Base-by-base conservation (phyloP, 2,113 vertebrate genomes). In the Meleagris gallopavo region DNA sequence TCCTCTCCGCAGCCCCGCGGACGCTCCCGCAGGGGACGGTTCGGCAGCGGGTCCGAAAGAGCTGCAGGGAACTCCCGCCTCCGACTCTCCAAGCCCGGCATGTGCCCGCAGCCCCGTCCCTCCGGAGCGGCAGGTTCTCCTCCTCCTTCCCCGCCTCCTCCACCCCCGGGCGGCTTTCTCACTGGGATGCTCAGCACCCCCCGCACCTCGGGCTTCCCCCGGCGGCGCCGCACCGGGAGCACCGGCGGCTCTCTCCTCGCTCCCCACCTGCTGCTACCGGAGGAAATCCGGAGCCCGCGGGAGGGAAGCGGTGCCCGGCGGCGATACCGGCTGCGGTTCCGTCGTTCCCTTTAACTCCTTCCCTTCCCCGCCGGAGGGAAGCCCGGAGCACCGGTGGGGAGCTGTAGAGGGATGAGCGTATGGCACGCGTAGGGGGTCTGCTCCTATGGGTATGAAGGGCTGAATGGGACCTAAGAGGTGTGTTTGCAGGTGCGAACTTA, bases 121-220 rank as follows among this genome's bases (percentile, higher is more conserved):
- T 73, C 67, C 29, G 19, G 75, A 83, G 90, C 0, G 38, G 90
- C 95, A 91, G 95, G 88, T 90, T 87, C 48, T 79, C 83, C 92
- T 89, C 86, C 94, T 93, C 70, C 92, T 95, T 69, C 95, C n/a
- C 92, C 95, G 84, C 92, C 94, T 87, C 95, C 95, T 94, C 81
- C 85, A 16, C 85, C 74, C 50, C 88, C 88, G 55, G 64, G 38
- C 19, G 46, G 45, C 67, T 83, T 45, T 55, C 55, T 18, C 62
- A 40, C 60, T 52, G 84, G 90, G 92, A 75, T 94, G 82, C 61
- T 38, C 67, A 9, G 67, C 82, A 4, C 70, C 46, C 72, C 48
- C n/a, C 11, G 4, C 45, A 20, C 17, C 36, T 36, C 36, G 24
- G 36, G 36, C 34, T 38, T 62, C 60, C 60, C 60, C 25, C 10